Conservation (phyloP, 1,140 invertebrate species). For the Drosophila melanica region DNA sequence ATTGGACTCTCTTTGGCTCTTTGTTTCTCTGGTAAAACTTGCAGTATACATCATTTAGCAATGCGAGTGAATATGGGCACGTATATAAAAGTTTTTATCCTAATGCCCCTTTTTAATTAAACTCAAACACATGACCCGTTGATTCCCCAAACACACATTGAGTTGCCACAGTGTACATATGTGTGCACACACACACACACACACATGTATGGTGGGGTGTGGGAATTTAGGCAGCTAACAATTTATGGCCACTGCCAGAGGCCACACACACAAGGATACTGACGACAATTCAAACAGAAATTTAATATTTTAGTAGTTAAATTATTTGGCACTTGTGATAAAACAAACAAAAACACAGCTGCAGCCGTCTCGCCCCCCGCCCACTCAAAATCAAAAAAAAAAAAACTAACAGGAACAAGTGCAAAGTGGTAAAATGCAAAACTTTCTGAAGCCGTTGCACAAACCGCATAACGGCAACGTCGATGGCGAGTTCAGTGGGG, state of each 20-base stretch:
- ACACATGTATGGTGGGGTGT: background rate
- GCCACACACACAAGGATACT: conserved; percentile 27
- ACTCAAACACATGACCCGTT: conserved; percentile 72
- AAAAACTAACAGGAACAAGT: conserved; percentile 59
- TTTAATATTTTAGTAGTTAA: conserved; percentile 82
- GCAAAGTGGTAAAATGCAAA: conserved; percentile 79
- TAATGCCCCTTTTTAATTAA: conserved; percentile 78
- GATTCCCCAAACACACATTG: conserved; percentile 77
- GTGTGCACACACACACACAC: background rate
- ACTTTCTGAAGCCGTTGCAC: conserved; percentile 57
- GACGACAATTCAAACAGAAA: conserved; percentile 77
- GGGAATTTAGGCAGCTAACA: conserved; percentile 36
- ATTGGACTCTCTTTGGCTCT: background rate
- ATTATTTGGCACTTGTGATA: conserved; percentile 82
- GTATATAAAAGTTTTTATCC: conserved; percentile 40
- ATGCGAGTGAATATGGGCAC: conserved; percentile 35
- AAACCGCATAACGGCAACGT: conserved; percentile 56
- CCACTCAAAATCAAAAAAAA: conserved; percentile 11
- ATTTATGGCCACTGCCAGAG: conserved; percentile 62
- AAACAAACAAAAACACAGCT: conserved; percentile 73
- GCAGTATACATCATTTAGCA: conserved; percentile 39
- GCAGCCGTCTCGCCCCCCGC: conserved; percentile 18
- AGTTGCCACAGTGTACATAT: conserved; percentile 53
- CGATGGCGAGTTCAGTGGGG: background rate
- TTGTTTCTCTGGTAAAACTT: conserved; percentile 24